These are phyloP conservation scores for Orchesella cincta DNA, from an alignment of 1,140 invertebrate genomes.

Conservation along the genomic window DNA sequence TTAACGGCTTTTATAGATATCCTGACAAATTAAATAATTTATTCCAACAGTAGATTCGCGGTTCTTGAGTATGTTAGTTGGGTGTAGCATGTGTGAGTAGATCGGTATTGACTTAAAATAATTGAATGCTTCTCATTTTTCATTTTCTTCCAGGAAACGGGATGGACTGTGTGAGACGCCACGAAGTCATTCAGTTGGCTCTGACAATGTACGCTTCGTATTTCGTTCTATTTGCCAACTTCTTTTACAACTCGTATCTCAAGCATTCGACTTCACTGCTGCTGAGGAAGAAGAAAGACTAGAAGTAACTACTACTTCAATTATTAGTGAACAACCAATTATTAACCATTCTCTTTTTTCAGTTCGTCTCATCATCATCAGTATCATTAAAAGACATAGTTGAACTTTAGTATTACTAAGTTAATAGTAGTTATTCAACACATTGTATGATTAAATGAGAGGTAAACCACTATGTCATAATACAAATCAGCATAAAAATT, in stretches of 20 bases:
- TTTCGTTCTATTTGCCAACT: constrained; percentile 83
- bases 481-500: no score
- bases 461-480: no score
- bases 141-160: constrained; percentile 57
- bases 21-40: no score
- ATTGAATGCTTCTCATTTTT: background rate
- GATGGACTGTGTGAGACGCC: constrained; percentile 76
- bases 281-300: constrained; percentile 19
- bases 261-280: constrained; percentile 22
- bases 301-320: constrained; percentile 5
- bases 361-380: background rate
- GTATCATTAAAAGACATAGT: background rate
- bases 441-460: no score
- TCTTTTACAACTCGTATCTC: constrained; percentile 87
- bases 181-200: constrained; percentile 82
- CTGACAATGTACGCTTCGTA: constrained; percentile 94
- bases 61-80: no score
- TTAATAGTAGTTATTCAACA: no score
- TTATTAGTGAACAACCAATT: constrained; percentile 3
- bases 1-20: background rate
- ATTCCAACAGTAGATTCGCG: no score
- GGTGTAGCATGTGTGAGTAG: no score
- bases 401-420: background rate
- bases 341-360: background rate
- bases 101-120: background rate